A percentile compares a stretch with the other conserved stretches of the same genome.
phyloP scores from a whole-genome alignment of 2,888 invertebrate genomes.

The Acrobasis consociella region DNA sequence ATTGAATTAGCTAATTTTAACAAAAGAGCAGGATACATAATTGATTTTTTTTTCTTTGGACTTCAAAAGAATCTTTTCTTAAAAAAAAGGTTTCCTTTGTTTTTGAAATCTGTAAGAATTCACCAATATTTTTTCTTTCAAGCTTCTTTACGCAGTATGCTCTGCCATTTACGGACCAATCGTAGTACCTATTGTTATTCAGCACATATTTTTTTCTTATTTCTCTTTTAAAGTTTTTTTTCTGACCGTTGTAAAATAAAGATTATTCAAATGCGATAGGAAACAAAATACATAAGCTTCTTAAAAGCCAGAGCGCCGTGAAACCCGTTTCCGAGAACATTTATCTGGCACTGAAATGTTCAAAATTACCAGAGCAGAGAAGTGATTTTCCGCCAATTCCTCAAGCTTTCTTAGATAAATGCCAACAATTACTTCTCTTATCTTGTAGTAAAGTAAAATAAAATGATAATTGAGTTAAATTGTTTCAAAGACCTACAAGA shows the following conservation, averaged over 20 bases:
- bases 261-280: too few species aligned
- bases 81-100: background rate
- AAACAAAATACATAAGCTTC: too few species aligned
- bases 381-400: conserved; percentile 2
- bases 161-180: background rate
- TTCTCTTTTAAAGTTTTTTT: background rate
- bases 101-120: background rate
- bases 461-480: background rate
- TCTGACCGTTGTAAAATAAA: background rate
- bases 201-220: background rate
- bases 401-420: background rate
- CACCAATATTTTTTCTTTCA: background rate
- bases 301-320: background rate
- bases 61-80: background rate
- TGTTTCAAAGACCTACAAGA: background rate
- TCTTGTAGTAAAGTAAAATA: background rate
- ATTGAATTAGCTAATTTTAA: background rate
- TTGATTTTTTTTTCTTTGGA: background rate
- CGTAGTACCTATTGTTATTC: background rate
- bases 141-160: background rate
- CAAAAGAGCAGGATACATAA: background rate
- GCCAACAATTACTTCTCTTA: background rate
- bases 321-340: background rate
- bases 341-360: background rate
- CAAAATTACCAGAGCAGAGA: background rate